Evolutionary conservation across 1,140 invertebrate genomes (phyloP).

Genomic region (Himalopsyche phryganea): DNA sequence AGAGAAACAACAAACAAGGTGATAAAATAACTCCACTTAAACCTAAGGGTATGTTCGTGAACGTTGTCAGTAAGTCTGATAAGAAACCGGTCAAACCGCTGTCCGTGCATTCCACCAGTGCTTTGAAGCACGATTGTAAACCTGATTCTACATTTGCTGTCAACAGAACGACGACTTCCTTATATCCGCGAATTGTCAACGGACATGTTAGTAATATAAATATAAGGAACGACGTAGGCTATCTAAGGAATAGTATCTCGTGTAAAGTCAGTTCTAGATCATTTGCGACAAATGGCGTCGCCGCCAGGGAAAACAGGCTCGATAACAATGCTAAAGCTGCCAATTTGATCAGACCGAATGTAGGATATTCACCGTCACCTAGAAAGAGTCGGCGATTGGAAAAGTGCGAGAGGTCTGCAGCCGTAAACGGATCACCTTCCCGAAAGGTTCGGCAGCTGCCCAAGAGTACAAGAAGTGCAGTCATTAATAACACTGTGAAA

Average conservation of each 20-base stretch:
- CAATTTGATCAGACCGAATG: neutral
- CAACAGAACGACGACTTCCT: neutral
- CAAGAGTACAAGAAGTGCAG: constrained; percentile 34
- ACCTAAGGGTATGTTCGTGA: constrained; percentile 25
- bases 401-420: constrained; percentile 48
- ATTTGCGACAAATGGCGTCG: neutral
- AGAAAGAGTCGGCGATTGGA: constrained; percentile 48
- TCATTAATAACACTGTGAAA: too few relatives aligned
- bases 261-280: constrained; percentile 1
- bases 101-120: too few relatives aligned
- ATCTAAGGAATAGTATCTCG: neutral
- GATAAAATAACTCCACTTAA: constrained; percentile 19
- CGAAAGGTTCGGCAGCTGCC: constrained; percentile 49
- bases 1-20: constrained; percentile 1
- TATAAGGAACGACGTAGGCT: constrained; percentile 4
- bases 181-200: constrained; percentile 17
- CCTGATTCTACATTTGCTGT: too few relatives aligned
- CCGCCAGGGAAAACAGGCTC: neutral
- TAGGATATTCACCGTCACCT: constrained; percentile 40
- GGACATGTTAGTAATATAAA: constrained; percentile 1
- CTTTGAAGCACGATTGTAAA: too few relatives aligned
- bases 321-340: neutral
- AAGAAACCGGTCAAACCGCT: neutral
- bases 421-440: constrained; percentile 49
- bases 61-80: neutral